phyloP scores from a whole-genome alignment of 1,140 invertebrate species.

The Drosophila bocki region DNA sequence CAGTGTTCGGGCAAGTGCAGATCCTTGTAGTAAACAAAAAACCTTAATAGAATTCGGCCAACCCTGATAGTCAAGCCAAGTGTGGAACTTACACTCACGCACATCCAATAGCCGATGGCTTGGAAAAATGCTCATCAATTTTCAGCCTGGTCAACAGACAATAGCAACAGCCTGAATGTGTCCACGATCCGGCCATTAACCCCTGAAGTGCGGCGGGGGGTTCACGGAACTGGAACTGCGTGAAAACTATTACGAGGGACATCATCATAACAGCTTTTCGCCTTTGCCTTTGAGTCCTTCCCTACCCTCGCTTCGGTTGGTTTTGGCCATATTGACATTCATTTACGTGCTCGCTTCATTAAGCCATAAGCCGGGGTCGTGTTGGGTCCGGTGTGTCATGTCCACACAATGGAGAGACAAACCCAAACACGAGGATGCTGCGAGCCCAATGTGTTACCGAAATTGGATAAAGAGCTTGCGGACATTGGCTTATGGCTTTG shows the following conservation, averaged over 20 bases:
- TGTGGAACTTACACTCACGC: slow-evolving; percentile 5
- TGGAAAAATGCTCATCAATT: slow-evolving; percentile 69
- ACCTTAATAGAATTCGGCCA: slow-evolving; percentile 42
- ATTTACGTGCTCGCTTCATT: slow-evolving; percentile 75
- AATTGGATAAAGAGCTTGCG: slow-evolving; percentile 41
- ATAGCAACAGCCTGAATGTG: slow-evolving; percentile 12
- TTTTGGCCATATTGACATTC: slow-evolving; percentile 53
- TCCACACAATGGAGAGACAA: slow-evolving; percentile 36
- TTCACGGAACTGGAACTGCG: slow-evolving; percentile 9
- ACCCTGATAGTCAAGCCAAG: slow-evolving; percentile 16
- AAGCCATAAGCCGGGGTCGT: slow-evolving; percentile 66
- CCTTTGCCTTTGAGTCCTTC: slow-evolving; percentile 30
- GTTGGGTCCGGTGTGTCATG: slow-evolving; percentile 27
- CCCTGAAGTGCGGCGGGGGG: slow-evolving; percentile 14
- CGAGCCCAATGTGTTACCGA: slow-evolving; percentile 24
- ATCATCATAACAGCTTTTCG: slow-evolving; percentile 36
- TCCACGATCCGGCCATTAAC: slow-evolving; percentile 49
- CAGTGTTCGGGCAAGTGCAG: neutral
- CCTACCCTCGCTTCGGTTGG: slow-evolving; percentile 11
- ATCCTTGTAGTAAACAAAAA: slow-evolving; percentile 1
- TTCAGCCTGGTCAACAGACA: slow-evolving; percentile 45
- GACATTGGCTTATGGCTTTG: slow-evolving; percentile 23
- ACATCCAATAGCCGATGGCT: slow-evolving; percentile 49
- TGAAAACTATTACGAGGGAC: slow-evolving; percentile 64
- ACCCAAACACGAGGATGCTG: slow-evolving; percentile 10